Conservation (phyloP, 2,888 invertebrate species). For the Erpobdella octoculata region DNA sequence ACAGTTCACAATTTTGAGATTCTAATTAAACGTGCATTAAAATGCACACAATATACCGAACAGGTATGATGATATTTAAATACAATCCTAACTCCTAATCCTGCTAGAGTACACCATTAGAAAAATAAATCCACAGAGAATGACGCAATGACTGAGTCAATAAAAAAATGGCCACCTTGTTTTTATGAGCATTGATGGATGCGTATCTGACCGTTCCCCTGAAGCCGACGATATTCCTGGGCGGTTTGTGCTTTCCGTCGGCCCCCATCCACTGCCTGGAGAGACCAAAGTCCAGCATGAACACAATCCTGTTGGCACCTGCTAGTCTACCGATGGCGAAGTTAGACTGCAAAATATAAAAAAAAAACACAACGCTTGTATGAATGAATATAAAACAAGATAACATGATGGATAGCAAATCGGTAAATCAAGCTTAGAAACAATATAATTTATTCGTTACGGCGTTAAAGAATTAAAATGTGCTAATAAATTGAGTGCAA, state of each 20-base stretch:
- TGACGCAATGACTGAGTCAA: too few species aligned
- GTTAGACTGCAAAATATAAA: too few species aligned
- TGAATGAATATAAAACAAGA: too few species aligned
- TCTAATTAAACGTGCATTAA: too few species aligned
- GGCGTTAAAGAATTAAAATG: neutral
- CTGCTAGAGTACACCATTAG: too few species aligned
- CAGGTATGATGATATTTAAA: neutral
- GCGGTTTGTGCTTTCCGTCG: constrained; percentile 88
- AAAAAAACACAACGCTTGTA: too few species aligned
- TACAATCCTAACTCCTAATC: neutral
- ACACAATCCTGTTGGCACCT: constrained; percentile 74
- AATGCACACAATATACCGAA: neutral
- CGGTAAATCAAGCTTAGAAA: too few species aligned
- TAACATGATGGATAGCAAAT: too few species aligned
- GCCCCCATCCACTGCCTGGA: constrained; percentile 92
- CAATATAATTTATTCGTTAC: neutral
- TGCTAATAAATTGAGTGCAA: neutral
- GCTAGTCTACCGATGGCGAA: constrained; percentile 93
- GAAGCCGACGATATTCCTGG: constrained; percentile 93
- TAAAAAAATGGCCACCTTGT: constrained; percentile 60
- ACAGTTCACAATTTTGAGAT: too few species aligned
- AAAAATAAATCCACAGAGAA: neutral
- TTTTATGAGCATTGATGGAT: constrained; percentile 96
- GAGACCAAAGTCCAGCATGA: constrained; percentile 97
- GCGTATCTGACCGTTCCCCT: constrained; percentile 93